Base-by-base conservation (phyloP, 2,888 invertebrate genomes). In the Pachycephus smyrnensis region DNA sequence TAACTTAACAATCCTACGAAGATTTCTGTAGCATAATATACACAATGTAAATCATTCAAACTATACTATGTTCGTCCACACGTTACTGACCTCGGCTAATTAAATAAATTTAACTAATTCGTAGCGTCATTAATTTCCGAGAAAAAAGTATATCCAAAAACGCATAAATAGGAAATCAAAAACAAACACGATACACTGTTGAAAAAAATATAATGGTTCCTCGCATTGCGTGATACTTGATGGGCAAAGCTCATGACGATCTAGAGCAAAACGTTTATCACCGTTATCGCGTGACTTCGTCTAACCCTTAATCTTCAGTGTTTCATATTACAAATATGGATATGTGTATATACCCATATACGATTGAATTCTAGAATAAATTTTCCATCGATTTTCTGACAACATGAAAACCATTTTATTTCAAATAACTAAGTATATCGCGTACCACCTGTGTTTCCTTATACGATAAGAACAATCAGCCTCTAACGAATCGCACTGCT, bases 221-320 rank as follows among this genome's bases (percentile, higher is more conserved):
- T 71, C 11, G 73, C 32, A 69, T 77, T n/a, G 78, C 78, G 78
- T 78, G 78, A 75, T 37, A 69, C 68, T 71, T 78, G 78, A 78
- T 69, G 71, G 73, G 73, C 73, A 76, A 55, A 30, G 75, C 73
- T 55, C 73, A 75, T 75, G 75, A 75, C 78, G 75, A 78, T 78
- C 73, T 76, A 55, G 78, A 78, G 75, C 75, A 76, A 78, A 78
- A 78, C 78, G 75, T 78, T 78, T 78, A 78, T 78, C 78, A 75
- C 75, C 75, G 73, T 73, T 68, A 76, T 78, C 73, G 78, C 78
- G 78, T 78, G 78, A 78, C 76, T 78, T 75, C 71, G 23, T 15
- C 71, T 77, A n/a, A 32, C 68, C 55, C 55, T 23, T 55, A 55
- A 55, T 55, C 55, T 55, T 55, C 55, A 23, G 55, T 55, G 23